Evolutionary conservation across 2,113 vertebrate species (phyloP).

Genomic region (Thamnophis sirtalis): DNA sequence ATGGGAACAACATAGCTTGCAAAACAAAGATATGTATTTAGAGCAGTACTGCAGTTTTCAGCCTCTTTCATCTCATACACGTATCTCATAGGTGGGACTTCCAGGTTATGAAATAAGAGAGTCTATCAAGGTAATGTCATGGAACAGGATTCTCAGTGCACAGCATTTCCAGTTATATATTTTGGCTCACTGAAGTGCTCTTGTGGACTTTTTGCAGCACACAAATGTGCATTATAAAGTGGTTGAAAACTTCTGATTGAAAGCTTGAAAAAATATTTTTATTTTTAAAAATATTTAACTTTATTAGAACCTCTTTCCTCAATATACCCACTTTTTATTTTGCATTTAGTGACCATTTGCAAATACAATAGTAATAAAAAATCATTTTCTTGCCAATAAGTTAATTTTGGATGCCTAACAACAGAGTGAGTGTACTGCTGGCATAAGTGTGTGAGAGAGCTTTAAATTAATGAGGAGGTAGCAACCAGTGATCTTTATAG

Average conservation of each 20-base stretch:
- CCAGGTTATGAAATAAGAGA: not conserved
- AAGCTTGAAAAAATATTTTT: not conserved
- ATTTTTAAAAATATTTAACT: not conserved
- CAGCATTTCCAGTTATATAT: not conserved
- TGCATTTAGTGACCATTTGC: not conserved
- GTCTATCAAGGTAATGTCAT: not conserved
- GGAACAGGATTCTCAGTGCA: not conserved
- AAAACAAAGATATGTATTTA: not conserved
- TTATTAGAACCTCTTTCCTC: not conserved
- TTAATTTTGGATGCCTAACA: not conserved
- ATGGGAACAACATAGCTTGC: not conserved
- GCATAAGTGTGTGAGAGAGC: not conserved
- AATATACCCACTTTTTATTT: not conserved
- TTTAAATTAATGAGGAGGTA: not conserved
- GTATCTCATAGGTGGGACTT: not conserved
- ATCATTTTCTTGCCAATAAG: not conserved
- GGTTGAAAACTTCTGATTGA: not conserved
- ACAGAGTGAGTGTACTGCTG: not conserved
- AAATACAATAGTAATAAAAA: not conserved
- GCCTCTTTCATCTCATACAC: not conserved
- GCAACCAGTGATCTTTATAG: not conserved
- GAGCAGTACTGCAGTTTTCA: not conserved
- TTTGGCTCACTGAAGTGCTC: not conserved
- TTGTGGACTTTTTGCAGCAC: not conserved
- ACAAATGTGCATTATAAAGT: not conserved